Evolutionary conservation across 2,888 invertebrate species (phyloP), one percentile per base, ranked within the genome.

Genomic region (Andrena marginata): DNA sequence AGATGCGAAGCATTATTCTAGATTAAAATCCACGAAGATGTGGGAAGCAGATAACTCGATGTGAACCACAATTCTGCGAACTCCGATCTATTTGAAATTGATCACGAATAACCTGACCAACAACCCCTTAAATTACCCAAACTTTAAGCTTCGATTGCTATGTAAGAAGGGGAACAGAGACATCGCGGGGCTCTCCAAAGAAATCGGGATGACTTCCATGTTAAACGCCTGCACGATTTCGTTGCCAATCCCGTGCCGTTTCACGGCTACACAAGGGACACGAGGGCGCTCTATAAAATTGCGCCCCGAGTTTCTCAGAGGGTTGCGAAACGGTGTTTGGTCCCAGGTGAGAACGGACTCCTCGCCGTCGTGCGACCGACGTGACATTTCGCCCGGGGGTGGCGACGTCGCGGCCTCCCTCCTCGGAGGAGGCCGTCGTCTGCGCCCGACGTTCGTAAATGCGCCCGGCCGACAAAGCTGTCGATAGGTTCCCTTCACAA

Each of bases 371-470:
- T 73, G 77, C 72, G 80, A 77, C 54, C 86, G 85, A 80, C 72
- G 69, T 87, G 86, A 87, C 86, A 82, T 87, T 87, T 82, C 68
- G 70, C 82, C 71, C 59, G 42, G 51, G 74, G 80, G 74, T 73
- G 65, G 13, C 67, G 63, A 76, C 48, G 72, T 68, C 62, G 74
- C 51, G 60, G 4, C 60, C 33, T n/a, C 72, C 20, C 60, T 72
- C 56, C 31, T 20, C 7, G 33, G 54, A 42, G 51, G 49, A 31
- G 70, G 16, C 42, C 60, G 68, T 42, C 59, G 20, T n/a, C 82
- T 77, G 85, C 80, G 59, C 71, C 51, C 80, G 76, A 83, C 80
- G 74, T 79, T 77, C 75, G 80, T 85, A 78, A 84, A 82, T 65
- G 84, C 70, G 64, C n/a, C 74, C 54, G 54, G 60, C 62, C 74